Percentiles rank a stretch among this genome's conserved stretches.
phyloP scores from a whole-genome alignment of 2,797 vertebrate genomes.

The Melanogrammus aeglefinus region DNA sequence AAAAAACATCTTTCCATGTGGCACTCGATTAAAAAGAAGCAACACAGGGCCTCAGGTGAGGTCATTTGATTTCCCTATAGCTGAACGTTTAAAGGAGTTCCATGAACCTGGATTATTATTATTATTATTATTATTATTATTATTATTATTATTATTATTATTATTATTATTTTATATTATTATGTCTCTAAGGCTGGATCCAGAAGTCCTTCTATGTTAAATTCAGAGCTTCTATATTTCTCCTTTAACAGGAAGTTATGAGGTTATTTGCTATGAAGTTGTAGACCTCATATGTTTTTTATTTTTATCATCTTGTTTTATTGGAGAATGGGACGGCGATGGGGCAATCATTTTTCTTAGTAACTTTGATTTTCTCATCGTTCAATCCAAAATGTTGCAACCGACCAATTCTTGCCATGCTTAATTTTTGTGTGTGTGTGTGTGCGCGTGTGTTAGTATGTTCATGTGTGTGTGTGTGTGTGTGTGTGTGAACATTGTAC shows the following conservation, averaged over 20 bases:
- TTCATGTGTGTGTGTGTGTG: too few relatives aligned
- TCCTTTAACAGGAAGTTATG: neutral
- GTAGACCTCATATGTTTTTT: neutral
- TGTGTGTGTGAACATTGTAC: too few relatives aligned
- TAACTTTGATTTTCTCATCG: neutral
- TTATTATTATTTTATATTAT: too few relatives aligned
- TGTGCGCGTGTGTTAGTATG: too few relatives aligned
- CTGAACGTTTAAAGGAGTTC: too few relatives aligned
- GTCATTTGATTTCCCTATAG: too few relatives aligned
- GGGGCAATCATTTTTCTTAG: neutral
- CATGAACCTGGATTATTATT: too few relatives aligned
- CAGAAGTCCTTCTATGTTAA: neutral
- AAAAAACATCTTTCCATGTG: neutral
- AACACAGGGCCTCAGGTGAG: neutral
- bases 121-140: too few relatives aligned
- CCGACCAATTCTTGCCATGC: too few relatives aligned
- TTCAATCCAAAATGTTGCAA: too few relatives aligned
- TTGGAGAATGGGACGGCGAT: neutral
- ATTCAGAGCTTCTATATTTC: neutral
- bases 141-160: too few relatives aligned
- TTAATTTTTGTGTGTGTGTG: too few relatives aligned
- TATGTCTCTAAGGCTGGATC: neutral
- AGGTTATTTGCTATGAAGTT: neutral
- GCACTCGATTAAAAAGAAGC: neutral
- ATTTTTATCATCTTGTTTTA: neutral